Percentiles rank a stretch among this genome's conserved stretches.
phyloP scores from a whole-genome alignment of 2,888 invertebrate genomes.

The Tryphoninae sp. region DNA sequence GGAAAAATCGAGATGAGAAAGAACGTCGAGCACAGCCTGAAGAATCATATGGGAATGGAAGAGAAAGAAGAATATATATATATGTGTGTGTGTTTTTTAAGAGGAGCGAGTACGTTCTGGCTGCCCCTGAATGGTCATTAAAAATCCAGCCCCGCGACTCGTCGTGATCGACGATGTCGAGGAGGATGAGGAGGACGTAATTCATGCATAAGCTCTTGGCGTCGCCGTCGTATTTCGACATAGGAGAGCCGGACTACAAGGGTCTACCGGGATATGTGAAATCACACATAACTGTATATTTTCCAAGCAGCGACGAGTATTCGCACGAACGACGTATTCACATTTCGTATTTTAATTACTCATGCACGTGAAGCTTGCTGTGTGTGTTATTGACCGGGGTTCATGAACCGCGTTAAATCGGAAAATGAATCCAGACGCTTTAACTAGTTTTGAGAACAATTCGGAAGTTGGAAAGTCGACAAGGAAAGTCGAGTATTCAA shows the following conservation, averaged over 20 bases:
- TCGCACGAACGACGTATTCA: not conserved
- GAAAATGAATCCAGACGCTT: too few species aligned
- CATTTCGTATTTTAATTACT: not conserved
- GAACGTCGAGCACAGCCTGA: slow-evolving; percentile 9
- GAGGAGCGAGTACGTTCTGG: not conserved
- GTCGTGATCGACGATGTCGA: slow-evolving; percentile 52
- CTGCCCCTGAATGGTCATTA: slow-evolving; percentile 52
- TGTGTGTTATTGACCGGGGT: too few species aligned
- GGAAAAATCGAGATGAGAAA: slow-evolving; percentile 9
- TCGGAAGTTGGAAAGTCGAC: too few species aligned
- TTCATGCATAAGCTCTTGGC: slow-evolving; percentile 51
- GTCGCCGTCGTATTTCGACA: slow-evolving; percentile 17
- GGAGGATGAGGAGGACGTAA: slow-evolving; percentile 32
- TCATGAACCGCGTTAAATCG: too few species aligned
- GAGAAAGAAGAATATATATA: slow-evolving; percentile 6
- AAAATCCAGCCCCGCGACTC: slow-evolving; percentile 52
- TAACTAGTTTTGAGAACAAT: too few species aligned
- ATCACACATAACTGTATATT: slow-evolving; percentile 12
- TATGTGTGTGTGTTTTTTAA: not conserved
- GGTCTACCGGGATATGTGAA: not conserved
- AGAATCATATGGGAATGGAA: not conserved
- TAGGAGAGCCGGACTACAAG: slow-evolving; percentile 10
- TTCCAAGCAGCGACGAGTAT: slow-evolving; percentile 3
- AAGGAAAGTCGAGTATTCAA: too few species aligned
- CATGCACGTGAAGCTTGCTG: not conserved